These are phyloP conservation scores for Albula goreensis DNA, from an alignment of 2,113 vertebrate species.

Conservation along the genomic window DNA sequence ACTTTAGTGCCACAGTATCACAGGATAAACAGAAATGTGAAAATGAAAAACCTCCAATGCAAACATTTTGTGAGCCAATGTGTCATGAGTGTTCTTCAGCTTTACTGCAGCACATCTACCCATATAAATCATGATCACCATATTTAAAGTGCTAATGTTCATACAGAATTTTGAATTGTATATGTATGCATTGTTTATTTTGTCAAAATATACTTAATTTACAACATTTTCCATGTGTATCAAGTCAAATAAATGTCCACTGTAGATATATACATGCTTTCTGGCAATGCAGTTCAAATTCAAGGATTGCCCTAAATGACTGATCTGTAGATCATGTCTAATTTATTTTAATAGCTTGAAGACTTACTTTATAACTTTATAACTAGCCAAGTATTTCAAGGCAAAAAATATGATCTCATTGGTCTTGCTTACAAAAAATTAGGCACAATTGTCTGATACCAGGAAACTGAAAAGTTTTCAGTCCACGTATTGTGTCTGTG, in stretches of 20 bases:
- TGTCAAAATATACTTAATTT: not conserved
- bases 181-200: not conserved
- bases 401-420: not conserved
- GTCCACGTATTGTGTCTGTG: no score
- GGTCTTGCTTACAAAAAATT: no score
- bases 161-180: not conserved
- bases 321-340: not conserved
- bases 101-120: no score
- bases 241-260: not conserved
- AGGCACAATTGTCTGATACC: no score
- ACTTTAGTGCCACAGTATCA: no score
- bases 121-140: no score
- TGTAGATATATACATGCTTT: not conserved
- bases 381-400: not conserved
- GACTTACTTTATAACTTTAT: not conserved
- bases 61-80: no score
- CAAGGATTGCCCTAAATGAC: not conserved
- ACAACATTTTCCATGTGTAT: not conserved
- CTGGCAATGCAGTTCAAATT: not conserved
- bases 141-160: no score
- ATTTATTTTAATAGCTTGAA: not conserved
- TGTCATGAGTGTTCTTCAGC: no score
- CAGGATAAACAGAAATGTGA: no score
- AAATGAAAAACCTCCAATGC: no score
- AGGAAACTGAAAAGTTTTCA: no score